Percentiles rank a stretch among this genome's conserved stretches.
Evolutionary conservation across 2,113 vertebrate genomes (phyloP).

Genomic region (Tetraodon nigroviridis): DNA sequence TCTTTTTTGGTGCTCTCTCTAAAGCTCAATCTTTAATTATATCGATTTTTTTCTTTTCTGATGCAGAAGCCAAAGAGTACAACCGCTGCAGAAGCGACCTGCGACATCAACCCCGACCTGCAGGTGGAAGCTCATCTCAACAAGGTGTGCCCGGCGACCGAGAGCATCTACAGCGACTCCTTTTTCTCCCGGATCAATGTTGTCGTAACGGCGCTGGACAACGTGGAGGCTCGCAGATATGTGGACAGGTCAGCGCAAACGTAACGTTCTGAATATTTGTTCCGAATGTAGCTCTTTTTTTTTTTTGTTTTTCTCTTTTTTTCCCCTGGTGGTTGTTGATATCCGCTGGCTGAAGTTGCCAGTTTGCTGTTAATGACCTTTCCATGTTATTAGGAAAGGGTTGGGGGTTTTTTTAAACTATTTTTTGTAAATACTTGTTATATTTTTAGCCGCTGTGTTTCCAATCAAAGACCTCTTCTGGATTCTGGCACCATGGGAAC

Average conservation of each 20-base stretch:
- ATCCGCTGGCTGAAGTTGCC: background rate
- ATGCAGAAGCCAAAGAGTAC: slow-evolving; percentile 91
- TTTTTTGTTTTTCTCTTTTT: no score
- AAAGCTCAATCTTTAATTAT: no score
- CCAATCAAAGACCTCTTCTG: slow-evolving; percentile 89
- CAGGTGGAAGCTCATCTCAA: slow-evolving; percentile 89
- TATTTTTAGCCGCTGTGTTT: slow-evolving; percentile 83
- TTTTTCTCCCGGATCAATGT: slow-evolving; percentile 86
- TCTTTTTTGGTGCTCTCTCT: background rate
- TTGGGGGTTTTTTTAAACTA: background rate
- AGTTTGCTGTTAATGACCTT: background rate
- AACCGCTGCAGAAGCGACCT: slow-evolving; percentile 87
- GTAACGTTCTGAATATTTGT: background rate
- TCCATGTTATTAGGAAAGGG: no score
- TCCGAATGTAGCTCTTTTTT: background rate
- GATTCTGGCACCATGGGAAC: slow-evolving; percentile 99
- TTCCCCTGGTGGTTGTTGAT: no score
- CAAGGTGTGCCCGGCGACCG: slow-evolving; percentile 94
- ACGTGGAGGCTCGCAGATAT: slow-evolving; percentile 95
- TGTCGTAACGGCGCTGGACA: slow-evolving; percentile 94
- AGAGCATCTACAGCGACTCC: slow-evolving; percentile 84
- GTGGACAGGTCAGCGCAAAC: slow-evolving; percentile 85
- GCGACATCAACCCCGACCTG: slow-evolving; percentile 87
- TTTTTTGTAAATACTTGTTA: slow-evolving; percentile 1
- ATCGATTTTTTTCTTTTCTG: background rate